A percentile compares a stretch with the other conserved stretches of the same genome.
phyloP scores from a whole-genome alignment of 2,113 vertebrate genomes.

The Phaethornis superciliosus region DNA sequence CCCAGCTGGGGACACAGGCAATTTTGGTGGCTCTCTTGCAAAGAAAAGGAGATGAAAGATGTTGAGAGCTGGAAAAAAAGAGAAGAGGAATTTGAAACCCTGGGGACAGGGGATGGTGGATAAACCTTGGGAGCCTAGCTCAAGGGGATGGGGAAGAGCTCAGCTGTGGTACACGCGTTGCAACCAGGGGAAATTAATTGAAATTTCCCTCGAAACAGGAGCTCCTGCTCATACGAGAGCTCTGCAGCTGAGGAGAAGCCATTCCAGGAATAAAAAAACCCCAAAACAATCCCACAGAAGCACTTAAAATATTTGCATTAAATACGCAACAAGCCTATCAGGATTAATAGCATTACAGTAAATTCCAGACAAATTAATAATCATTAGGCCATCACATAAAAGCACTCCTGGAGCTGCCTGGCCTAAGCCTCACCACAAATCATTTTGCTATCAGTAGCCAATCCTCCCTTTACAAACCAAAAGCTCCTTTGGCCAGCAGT shows the following conservation, averaged over 20 bases:
- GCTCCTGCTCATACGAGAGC: background rate
- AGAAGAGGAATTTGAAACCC: background rate
- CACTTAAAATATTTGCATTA: background rate
- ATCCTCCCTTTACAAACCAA: background rate
- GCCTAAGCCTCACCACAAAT: background rate
- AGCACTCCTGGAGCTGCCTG: background rate
- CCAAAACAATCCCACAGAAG: background rate
- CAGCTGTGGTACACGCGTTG: accelerated
- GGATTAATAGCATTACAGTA: background rate
- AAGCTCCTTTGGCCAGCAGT: background rate
- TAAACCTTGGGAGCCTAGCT: background rate
- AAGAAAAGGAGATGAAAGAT: background rate
- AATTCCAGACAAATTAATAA: constrained; percentile 33
- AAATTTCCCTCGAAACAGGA: background rate
- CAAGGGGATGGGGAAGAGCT: background rate
- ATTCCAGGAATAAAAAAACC: background rate
- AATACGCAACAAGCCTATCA: background rate
- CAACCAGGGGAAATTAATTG: accelerated
- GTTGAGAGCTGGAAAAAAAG: background rate
- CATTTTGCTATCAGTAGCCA: background rate
- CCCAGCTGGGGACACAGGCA: background rate
- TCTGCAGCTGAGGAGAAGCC: background rate
- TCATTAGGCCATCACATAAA: background rate
- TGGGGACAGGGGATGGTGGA: background rate
- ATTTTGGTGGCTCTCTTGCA: background rate